Percentiles rank a stretch among this genome's conserved stretches.
These are phyloP conservation scores for Disparrhopalites patrizii DNA, from an alignment of 2,888 invertebrate genomes.

Conservation along the genomic window DNA sequence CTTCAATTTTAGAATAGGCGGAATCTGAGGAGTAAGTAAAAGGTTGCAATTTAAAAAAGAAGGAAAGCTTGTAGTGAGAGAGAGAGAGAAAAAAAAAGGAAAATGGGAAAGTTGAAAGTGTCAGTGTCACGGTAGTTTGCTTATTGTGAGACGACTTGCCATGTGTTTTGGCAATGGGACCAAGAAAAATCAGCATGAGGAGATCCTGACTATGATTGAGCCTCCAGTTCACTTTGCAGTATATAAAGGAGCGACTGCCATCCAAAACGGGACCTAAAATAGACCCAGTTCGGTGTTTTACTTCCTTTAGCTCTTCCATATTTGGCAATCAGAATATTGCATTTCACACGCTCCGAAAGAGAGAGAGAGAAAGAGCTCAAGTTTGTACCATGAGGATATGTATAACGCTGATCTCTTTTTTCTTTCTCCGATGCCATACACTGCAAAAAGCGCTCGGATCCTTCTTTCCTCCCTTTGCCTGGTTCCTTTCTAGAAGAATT, in stretches of 20 bases:
- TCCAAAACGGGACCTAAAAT: conserved; percentile 39
- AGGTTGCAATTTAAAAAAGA: conserved; percentile 1
- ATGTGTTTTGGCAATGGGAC: conserved; percentile 28
- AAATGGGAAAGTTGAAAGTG: conserved; percentile 25
- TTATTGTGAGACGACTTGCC: conserved; percentile 27
- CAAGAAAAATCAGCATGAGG: conserved; percentile 18
- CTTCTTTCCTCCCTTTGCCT: too few species aligned
- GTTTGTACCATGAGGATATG: too few species aligned
- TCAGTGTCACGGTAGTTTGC: conserved; percentile 26
- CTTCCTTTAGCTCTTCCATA: conserved; percentile 34
- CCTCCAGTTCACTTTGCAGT: conserved; percentile 5
- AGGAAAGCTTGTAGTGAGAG: neutral
- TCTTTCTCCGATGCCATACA: too few species aligned
- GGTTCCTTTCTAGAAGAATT: neutral
- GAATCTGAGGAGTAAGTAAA: neutral
- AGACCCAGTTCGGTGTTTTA: conserved; percentile 40
- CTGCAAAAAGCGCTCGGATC: too few species aligned
- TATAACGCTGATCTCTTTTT: too few species aligned
- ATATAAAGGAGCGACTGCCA: conserved; percentile 16
- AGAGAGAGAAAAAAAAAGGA: conserved; percentile 2
- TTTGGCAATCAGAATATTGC: conserved; percentile 41
- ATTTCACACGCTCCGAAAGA: conserved; percentile 32
- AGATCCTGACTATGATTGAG: conserved; percentile 24
- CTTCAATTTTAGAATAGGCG: too few species aligned
- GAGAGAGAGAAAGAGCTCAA: conserved; percentile 1